Base-by-base conservation (phyloP, 2,888 invertebrate genomes). In the Chrysotoxum bicinctum region DNA sequence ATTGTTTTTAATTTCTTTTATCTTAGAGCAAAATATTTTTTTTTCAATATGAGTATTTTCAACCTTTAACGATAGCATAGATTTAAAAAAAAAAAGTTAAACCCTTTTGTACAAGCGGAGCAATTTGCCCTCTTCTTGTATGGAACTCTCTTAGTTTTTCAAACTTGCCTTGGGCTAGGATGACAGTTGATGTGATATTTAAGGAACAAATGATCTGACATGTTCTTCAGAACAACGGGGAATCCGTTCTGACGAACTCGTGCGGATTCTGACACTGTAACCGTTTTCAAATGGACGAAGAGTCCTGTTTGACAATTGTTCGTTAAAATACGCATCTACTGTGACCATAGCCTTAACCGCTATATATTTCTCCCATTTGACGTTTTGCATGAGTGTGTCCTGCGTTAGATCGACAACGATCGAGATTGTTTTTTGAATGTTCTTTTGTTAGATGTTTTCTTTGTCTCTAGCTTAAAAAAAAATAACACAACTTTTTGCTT, bases 391-490 rank as follows among this genome's bases (percentile, higher is more conserved):
- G 6, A 14, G 48, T 48, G 14, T 84, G 79, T n/a, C 23, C 23
- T 40, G 1, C 19, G 66, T 76, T 35, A 74, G 56, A 56, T 52
- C 9, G 60, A 82, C 14, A 83, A 74, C 74, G 52, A 69, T 37
- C 52, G 72, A 69, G 68, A 70, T 43, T 58, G 70, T 40, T 64
- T 77, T 56, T 82, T 26, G 72, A 74, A 54, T 83, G 37, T 78
- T 54, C 77, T 43, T 68, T 37, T 70, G 58, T 74, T 75, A 37
- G 50, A n/a, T 66, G 48, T 19, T 58, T 66, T 23, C 40, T 43
- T 30, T 45, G n/a, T 30, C 16, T 21, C 45, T 6, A 7, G 1
- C 14, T 12, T 21, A 48, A 14, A 12, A 12, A 2, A 50, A 21
- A 1, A n/a, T 9, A 14, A 6, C 4, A 26, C 6, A n/a, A 14